Percentiles rank a stretch among this genome's conserved stretches.
Evolutionary conservation across 1,140 invertebrate genomes (phyloP).

Genomic region (Pseudomyrmex pallidus): DNA sequence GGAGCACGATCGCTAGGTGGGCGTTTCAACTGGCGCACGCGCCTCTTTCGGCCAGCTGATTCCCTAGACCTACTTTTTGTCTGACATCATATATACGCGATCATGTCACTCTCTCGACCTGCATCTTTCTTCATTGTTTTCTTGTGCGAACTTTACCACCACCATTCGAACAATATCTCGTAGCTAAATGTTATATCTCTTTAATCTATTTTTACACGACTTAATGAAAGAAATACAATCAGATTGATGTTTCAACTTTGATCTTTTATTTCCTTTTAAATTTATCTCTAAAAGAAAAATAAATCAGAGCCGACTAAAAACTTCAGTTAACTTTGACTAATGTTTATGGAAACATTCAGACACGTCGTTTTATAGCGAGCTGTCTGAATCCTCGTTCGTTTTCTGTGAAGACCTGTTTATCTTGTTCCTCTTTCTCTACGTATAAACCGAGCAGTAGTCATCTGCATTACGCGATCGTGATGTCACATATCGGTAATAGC

Average conservation of each 20-base stretch:
- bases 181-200: too few species aligned
- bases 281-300: background rate
- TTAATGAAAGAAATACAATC: background rate
- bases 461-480: constrained; percentile 49
- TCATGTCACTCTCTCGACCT: constrained; percentile 22
- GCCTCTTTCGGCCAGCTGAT: constrained; percentile 79
- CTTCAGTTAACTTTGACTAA: constrained; percentile 2
- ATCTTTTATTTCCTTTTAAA: background rate
- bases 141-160: background rate
- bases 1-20: constrained; percentile 57
- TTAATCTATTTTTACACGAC: background rate
- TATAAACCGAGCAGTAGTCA: constrained; percentile 5
- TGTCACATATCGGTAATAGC: constrained; percentile 56
- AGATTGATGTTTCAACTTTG: background rate
- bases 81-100: constrained; percentile 59
- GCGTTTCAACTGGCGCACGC: constrained; percentile 75
- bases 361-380: background rate
- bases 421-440: background rate
- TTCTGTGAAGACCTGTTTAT: constrained; percentile 32
- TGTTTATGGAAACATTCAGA: constrained; percentile 17
- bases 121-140: background rate
- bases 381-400: background rate
- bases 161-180: background rate
- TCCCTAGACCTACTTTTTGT: constrained; percentile 82
- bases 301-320: background rate